Percentiles rank a stretch among this genome's conserved stretches.
These are phyloP conservation scores for Corythoichthys intestinalis DNA, from an alignment of 2,113 vertebrate genomes.

Conservation along the genomic window DNA sequence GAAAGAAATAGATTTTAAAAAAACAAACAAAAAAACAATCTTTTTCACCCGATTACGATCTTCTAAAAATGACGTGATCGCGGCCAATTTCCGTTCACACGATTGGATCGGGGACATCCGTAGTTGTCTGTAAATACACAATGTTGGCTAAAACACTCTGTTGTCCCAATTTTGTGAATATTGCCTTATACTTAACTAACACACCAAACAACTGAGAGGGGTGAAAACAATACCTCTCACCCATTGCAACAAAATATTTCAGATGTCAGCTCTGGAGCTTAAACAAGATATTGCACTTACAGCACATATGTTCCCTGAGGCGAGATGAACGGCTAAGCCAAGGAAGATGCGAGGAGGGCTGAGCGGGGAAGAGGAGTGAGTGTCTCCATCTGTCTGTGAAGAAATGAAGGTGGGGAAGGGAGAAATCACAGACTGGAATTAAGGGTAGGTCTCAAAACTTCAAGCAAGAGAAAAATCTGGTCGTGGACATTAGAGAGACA, in stretches of 20 bases:
- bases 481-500: slow-evolving; percentile 42
- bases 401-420: slow-evolving; percentile 17
- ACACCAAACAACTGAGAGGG: neutral
- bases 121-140: no score
- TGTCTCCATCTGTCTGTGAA: slow-evolving; percentile 64
- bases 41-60: no score
- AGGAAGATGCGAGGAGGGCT: slow-evolving; percentile 40
- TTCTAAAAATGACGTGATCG: no score
- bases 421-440: slow-evolving; percentile 49
- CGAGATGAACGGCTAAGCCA: slow-evolving; percentile 46
- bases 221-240: neutral
- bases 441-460: slow-evolving; percentile 32
- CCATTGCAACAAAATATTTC: slow-evolving; percentile 38
- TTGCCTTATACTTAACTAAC: neutral
- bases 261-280: slow-evolving; percentile 46
- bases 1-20: no score
- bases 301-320: slow-evolving; percentile 61
- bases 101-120: no score
- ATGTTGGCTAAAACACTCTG: no score
- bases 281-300: slow-evolving; percentile 41
- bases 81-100: no score
- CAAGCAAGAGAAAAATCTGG: slow-evolving; percentile 29
- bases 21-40: no score
- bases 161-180: no score
- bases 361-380: slow-evolving; percentile 31